phyloP scores from a whole-genome alignment of 2,113 vertebrate species.

The Brachionichthys hirsutus region DNA sequence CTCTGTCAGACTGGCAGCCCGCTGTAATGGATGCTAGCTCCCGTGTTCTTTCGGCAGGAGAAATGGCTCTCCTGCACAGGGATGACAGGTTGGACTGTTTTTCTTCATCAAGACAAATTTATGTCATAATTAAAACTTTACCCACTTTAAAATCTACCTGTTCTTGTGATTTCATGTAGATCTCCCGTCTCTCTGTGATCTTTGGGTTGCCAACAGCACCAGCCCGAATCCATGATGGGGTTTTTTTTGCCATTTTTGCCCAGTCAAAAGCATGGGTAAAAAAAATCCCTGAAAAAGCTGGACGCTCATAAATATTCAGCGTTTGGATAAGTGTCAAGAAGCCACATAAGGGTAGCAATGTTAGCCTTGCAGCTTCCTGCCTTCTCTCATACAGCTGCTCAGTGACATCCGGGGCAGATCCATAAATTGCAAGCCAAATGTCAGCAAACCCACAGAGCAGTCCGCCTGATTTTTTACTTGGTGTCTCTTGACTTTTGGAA shows the following conservation, averaged over 20 bases:
- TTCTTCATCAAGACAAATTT: slow-evolving; percentile 25
- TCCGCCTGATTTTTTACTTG: slow-evolving; percentile 41
- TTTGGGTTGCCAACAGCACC: background rate
- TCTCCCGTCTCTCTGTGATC: background rate
- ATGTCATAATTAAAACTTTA: slow-evolving; percentile 14
- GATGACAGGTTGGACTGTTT: slow-evolving; percentile 47
- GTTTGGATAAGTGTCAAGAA: slow-evolving; percentile 19
- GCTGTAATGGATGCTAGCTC: slow-evolving; percentile 43
- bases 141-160: slow-evolving; percentile 21
- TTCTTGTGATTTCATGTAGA: slow-evolving; percentile 13
- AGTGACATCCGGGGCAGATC: slow-evolving; percentile 28
- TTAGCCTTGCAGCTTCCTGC: slow-evolving; percentile 20
- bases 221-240: too few relatives aligned
- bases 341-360: slow-evolving; percentile 22
- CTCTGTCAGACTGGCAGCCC: slow-evolving; percentile 40
- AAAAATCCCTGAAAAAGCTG: slow-evolving; percentile 9
- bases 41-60: too few relatives aligned
- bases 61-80: slow-evolving; percentile 30
- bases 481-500: slow-evolving; percentile 47
- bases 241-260: background rate
- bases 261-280: background rate
- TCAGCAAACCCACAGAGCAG: slow-evolving; percentile 28
- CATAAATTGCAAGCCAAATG: slow-evolving; percentile 11
- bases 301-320: slow-evolving; percentile 23
- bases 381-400: slow-evolving; percentile 29